A percentile compares a stretch with the other conserved stretches of the same genome.
Evolutionary conservation across 1,140 invertebrate genomes (phyloP).

Genomic region (Pinna nobilis): DNA sequence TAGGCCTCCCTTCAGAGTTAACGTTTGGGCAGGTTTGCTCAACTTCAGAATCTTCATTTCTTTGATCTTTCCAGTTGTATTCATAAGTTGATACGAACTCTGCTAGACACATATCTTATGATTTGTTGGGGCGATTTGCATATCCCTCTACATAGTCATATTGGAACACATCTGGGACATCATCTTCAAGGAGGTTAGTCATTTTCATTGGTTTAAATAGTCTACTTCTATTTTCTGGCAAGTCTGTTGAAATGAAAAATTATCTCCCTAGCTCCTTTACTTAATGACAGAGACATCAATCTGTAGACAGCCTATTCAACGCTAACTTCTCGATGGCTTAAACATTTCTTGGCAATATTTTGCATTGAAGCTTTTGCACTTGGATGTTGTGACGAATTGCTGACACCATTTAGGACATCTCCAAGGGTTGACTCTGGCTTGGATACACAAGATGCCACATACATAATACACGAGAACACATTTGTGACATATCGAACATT

Average conservation of each 20-base stretch:
- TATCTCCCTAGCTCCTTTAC: slow-evolving; percentile 17
- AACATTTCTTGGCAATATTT: slow-evolving; percentile 13
- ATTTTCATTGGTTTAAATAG: slow-evolving; percentile 22
- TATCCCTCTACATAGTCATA: neutral
- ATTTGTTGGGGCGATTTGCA: neutral
- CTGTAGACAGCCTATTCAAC: slow-evolving; percentile 28
- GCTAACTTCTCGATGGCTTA: slow-evolving; percentile 25
- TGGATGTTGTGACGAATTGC: neutral
- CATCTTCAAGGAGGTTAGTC: slow-evolving; percentile 1
- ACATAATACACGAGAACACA: slow-evolving; percentile 38
- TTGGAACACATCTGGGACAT: neutral
- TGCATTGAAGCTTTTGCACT: slow-evolving; percentile 2
- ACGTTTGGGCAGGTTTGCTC: too few relatives aligned
- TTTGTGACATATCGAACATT: slow-evolving; percentile 35
- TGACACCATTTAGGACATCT: slow-evolving; percentile 6
- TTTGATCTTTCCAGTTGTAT: neutral
- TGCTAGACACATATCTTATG: slow-evolving; percentile 23
- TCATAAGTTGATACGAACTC: slow-evolving; percentile 27
- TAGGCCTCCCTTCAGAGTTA: neutral
- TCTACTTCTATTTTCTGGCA: slow-evolving; percentile 9
- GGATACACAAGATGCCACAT: slow-evolving; percentile 19
- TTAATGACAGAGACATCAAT: slow-evolving; percentile 12
- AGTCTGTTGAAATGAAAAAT: slow-evolving; percentile 21
- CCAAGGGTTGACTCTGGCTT: slow-evolving; percentile 22
- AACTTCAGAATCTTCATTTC: neutral